These are phyloP conservation scores for Thamnophis elegans DNA, from an alignment of 2,797 vertebrate species.

Conservation along the genomic window DNA sequence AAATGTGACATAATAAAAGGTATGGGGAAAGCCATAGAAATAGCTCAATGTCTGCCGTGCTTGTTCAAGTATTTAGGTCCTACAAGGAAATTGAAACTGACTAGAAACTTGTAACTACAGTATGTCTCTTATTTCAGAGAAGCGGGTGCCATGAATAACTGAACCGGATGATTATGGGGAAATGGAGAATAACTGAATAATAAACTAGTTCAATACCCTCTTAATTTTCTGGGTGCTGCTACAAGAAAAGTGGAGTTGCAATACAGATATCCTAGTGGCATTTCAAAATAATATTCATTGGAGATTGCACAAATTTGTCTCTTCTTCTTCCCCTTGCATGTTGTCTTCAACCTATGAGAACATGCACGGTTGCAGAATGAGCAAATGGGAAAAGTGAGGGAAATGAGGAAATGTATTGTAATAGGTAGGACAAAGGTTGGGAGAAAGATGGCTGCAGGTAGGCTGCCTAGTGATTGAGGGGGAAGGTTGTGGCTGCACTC, in stretches of 20 bases:
- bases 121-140: neutral
- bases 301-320: neutral
- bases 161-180: neutral
- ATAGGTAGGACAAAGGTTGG: neutral
- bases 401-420: neutral
- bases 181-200: neutral
- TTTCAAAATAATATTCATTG: neutral
- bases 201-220: neutral
- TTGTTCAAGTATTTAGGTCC: neutral
- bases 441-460: neutral
- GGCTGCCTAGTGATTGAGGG: neutral
- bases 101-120: neutral
- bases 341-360: neutral
- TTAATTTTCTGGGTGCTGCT: neutral
- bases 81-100: neutral
- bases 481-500: neutral
- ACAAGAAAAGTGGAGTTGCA: neutral
- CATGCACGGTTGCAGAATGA: neutral
- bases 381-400: neutral
- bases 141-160: neutral
- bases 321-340: neutral
- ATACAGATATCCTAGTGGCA: neutral
- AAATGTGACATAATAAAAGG: neutral
- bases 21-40: neutral
- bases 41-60: neutral